Evolutionary conservation across 2,113 vertebrate species (phyloP).

Genomic region (Piaya cayana): DNA sequence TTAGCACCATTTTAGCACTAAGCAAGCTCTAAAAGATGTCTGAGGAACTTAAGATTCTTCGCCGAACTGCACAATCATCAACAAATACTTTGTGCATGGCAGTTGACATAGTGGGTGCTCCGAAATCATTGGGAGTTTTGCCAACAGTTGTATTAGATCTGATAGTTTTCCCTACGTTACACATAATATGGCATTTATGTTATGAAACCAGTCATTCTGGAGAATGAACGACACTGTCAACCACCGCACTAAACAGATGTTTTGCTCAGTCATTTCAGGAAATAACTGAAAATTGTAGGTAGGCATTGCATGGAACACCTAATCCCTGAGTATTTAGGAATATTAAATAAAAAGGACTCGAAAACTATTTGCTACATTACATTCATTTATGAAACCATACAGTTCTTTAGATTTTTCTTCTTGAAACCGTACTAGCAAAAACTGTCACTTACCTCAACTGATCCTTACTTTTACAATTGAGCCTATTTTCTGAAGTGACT

Average conservation of each 20-base stretch:
- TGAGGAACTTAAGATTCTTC: rapidly evolving
- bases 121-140: not conserved
- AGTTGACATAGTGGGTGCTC: not conserved
- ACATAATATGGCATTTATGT: not conserved
- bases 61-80: not conserved
- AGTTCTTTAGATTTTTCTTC: not conserved
- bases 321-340: not conserved
- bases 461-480: not conserved
- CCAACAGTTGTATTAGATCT: not conserved
- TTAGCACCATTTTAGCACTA: rapidly evolving
- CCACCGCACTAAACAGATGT: not conserved
- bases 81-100: not conserved
- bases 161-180: not conserved
- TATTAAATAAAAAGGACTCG: not conserved
- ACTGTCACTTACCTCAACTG: not conserved
- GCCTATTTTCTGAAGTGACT: constrained; percentile 23
- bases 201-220: not conserved
- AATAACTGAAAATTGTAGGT: not conserved
- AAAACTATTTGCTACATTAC: not conserved
- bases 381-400: not conserved
- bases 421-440: not conserved
- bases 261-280: not conserved
- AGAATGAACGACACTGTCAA: not conserved
- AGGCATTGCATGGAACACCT: not conserved
- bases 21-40: not conserved